Conservation (phyloP, 2,113 vertebrate genomes). For the Triplophysa dalaica region DNA sequence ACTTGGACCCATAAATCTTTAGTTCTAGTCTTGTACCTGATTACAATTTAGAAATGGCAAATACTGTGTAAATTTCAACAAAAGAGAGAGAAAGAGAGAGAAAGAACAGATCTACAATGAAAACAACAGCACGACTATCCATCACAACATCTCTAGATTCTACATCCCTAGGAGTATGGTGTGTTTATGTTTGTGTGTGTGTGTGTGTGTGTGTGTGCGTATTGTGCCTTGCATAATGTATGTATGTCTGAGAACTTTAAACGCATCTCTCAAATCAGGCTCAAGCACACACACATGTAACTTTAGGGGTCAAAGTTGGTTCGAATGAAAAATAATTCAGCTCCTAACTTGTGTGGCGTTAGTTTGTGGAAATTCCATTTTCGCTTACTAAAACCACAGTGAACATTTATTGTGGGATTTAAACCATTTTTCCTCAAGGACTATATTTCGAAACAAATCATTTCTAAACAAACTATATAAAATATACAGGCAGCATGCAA, state of each 20-base stretch:
- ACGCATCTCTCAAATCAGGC: slow-evolving; percentile 12
- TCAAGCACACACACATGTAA: slow-evolving; percentile 18
- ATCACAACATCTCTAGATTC: slow-evolving; percentile 55
- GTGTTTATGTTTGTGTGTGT: slow-evolving; percentile 37
- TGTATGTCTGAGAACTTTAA: neutral
- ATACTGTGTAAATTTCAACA: slow-evolving; percentile 64
- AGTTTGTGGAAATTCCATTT: neutral
- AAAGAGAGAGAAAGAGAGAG: slow-evolving; percentile 44
- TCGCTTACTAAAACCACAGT: neutral
- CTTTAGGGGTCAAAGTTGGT: neutral
- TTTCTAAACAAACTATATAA: slow-evolving; percentile 69
- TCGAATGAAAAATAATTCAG: slow-evolving; percentile 18
- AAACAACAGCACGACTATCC: slow-evolving; percentile 54
- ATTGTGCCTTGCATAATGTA: slow-evolving; percentile 30
- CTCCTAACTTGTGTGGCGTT: neutral
- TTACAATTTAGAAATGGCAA: slow-evolving; percentile 61
- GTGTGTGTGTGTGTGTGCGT: slow-evolving; percentile 23
- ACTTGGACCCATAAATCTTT: slow-evolving; percentile 59
- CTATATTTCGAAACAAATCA: slow-evolving; percentile 58
- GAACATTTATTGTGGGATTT: slow-evolving; percentile 22
- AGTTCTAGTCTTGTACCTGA: slow-evolving; percentile 67
- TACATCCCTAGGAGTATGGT: slow-evolving; percentile 51
- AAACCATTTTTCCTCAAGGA: slow-evolving; percentile 42
- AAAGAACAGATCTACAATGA: slow-evolving; percentile 43
- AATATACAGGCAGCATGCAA: slow-evolving; percentile 75